Base-by-base conservation (phyloP, 2,888 invertebrate genomes). In the Charanyca ferruginea region DNA sequence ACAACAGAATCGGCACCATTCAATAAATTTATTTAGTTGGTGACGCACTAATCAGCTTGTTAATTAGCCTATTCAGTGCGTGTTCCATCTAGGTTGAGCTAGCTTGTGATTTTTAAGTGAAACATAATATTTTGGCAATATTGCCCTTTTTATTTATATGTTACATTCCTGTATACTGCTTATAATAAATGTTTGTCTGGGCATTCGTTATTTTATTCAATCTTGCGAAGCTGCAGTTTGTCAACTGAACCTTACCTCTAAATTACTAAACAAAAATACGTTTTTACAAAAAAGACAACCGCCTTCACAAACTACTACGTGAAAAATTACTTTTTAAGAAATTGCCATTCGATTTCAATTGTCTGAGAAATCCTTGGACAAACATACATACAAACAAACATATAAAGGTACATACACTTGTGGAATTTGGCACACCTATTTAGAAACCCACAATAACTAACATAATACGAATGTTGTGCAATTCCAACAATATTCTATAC, bases 141-240 rank as follows among this genome's bases (percentile, higher is more conserved):
- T 77, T 48, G 77, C 52, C 63, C 63, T 20, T 8, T 52, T 57
- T 73, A 69, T 77, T 72, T 72, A 22, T 73, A 58, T 76, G 79
- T 77, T 79, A 87, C 83, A 85, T 86, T 86, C 81, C 84, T 84
- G 71, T 85, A 72, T 70, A 65, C 25, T 80, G 76, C 67, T 73
- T 79, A 45, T 73, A 79, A 77, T 83, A 80, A 83, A 83, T 63
- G 51, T 72, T 77, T 79, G 69, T 65, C 57, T 78, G 79, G 81
- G 80, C 60, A 62, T 1, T 48, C 11, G 16, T 9, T 35, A 67
- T 67, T 68, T 68, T 41, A 35, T 52, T 45, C 49, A 48, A 18
- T 13, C 51, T 51, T 7, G 20, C 3, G 38, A 38, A 38, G 38
- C 16, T 38, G 13, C 2, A 38, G 38, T 38, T 16, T 38, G 16